Base-by-base conservation (phyloP, 2,113 vertebrate genomes). In the Neolamprologus toae region DNA sequence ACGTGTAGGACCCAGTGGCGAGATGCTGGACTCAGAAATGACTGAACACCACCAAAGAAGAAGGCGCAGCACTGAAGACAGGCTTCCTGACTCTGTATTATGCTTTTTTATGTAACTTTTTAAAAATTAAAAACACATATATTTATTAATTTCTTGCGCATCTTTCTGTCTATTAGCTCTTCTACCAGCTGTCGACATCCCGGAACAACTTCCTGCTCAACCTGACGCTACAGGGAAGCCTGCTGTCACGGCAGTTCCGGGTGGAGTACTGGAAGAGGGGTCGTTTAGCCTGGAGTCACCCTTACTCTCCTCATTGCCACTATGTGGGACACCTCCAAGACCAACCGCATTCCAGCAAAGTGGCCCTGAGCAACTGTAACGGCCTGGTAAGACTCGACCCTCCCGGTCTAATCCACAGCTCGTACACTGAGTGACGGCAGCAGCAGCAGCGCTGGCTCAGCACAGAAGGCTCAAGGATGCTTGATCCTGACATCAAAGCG, bases 341-440 rank as follows among this genome's bases (percentile, higher is more conserved):
- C 87, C 98, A 97, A 84, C 96, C 97, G 2, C 93, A 97, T 90
- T 97, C 94, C 90, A 99, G 98, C 82, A 97, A 97, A 81, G 99
- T 99, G 47, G 99, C 99, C 88, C 97, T 99, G 94, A 99, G 98
- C 96, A 99, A 98, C 97, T 99, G 99, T 91, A 98, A 99, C 2
- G 99, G 99, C 93, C 97, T 99, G 98, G 99, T 99, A 96, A 98
- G 98, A 89, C 26, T 8, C 7, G 31, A 47, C 57, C 23, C 84
- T 63, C 35, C 16, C 5, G 7, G 19, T 78, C 42, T 51, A 89
- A 84, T 86, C 86, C 81, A 54, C 59, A 83, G 40, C 68, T 88
- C 61, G 31, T 66, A 61, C 57, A 45, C 57, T 8, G 28, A 78
- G 86, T 61, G 82, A 81, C 78, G 80, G 82, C 88, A 68, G 82